A percentile compares a stretch with the other conserved stretches of the same genome.
phyloP scores from a whole-genome alignment of 2,113 vertebrate species.

The Spermophilus dauricus region DNA sequence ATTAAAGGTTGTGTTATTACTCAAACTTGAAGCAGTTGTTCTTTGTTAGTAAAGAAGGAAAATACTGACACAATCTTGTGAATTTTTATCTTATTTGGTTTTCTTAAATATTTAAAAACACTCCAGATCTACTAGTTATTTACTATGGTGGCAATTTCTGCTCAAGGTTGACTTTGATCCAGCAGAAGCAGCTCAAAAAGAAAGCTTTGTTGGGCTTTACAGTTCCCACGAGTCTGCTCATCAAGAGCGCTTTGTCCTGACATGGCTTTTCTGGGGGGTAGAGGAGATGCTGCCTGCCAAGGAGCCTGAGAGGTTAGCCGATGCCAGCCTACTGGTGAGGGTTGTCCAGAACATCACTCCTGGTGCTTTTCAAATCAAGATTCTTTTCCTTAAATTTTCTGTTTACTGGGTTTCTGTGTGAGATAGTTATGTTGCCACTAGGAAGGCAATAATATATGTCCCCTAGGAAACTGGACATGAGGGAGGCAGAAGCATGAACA shows the following conservation, averaged over 20 bases:
- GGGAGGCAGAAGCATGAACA: not conserved
- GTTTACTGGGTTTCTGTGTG: not conserved
- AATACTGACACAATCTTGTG: not conserved
- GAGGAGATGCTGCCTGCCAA: not conserved
- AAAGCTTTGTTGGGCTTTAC: not conserved
- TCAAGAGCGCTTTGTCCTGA: not conserved
- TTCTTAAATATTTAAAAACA: conserved; percentile 6
- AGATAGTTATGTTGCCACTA: not conserved
- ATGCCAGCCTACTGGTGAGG: not conserved
- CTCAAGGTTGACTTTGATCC: not conserved
- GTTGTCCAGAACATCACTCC: not conserved
- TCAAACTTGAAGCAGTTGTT: not conserved
- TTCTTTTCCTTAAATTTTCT: not conserved
- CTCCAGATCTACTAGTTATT: not conserved
- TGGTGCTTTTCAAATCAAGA: not conserved
- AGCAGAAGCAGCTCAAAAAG: not conserved
- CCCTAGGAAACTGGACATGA: not conserved
- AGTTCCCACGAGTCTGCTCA: not conserved
- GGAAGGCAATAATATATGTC: not conserved
- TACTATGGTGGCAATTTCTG: not conserved
- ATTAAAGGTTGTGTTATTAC: not conserved
- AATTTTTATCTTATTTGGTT: not conserved
- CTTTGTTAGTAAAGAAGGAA: not conserved
- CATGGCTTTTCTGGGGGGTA: not conserved
- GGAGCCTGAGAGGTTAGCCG: not conserved